Percentiles rank a stretch among this genome's conserved stretches.
Evolutionary conservation across 53 echinoderm and acorn worm species (phyloP).

Genomic region (Temnopleurus reevesii): DNA sequence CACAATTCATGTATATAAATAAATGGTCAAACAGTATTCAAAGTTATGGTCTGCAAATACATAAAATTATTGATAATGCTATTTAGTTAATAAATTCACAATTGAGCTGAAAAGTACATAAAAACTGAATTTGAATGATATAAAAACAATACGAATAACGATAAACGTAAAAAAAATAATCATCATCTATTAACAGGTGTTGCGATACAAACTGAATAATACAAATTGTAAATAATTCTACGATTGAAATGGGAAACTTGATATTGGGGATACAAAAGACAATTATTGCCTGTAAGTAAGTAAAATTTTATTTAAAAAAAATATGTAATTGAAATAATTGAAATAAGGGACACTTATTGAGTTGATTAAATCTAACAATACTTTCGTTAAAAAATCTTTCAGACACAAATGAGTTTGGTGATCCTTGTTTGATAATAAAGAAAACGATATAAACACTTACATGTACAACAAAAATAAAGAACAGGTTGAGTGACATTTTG

Average conservation of each 20-base stretch:
- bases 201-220: not conserved
- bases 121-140: not conserved
- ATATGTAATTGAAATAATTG: not conserved
- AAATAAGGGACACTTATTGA: not conserved
- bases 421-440: not conserved
- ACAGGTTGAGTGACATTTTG: not conserved
- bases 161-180: not conserved
- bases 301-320: not conserved
- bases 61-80: not conserved
- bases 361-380: constrained; percentile 14
- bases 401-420: constrained; percentile 17
- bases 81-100: not conserved
- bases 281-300: not conserved
- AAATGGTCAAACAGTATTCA: not conserved
- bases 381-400: not conserved
- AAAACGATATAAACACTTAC: not conserved
- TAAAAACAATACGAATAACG: constrained; percentile 15
- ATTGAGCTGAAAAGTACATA: not conserved
- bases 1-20: not conserved
- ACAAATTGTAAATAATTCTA: not conserved
- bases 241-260: not conserved
- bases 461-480: not conserved
- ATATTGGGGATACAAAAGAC: not conserved
- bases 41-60: not conserved
- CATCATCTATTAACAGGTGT: not conserved